Evolutionary conservation across 2,797 vertebrate species (phyloP).

Genomic region (Taeniopygia guttata): DNA sequence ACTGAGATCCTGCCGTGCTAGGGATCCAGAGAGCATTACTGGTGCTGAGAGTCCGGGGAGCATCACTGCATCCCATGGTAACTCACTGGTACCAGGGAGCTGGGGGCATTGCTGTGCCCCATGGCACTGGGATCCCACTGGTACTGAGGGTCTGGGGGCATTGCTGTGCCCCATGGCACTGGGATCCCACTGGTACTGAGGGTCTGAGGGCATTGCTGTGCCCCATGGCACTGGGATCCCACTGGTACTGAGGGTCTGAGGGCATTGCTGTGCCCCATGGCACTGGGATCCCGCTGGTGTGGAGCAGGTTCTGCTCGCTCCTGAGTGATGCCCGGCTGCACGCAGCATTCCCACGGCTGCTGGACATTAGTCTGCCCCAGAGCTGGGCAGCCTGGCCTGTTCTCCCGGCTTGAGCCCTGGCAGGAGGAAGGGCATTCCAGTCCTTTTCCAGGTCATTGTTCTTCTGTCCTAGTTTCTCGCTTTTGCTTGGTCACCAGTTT

Average conservation of each 20-base stretch:
- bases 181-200: accelerated
- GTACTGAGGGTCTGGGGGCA: no score
- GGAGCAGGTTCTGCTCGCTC: accelerated
- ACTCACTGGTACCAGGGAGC: accelerated
- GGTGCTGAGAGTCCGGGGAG: not conserved
- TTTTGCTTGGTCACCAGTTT: not conserved
- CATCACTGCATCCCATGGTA: not conserved
- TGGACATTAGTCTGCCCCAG: not conserved
- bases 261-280: not conserved
- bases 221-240: not conserved
- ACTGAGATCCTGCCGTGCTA: not conserved
- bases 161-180: not conserved
- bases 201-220: not conserved
- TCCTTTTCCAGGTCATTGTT: slow-evolving; percentile 11
- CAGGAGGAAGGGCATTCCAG: not conserved
- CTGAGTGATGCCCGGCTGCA: not conserved
- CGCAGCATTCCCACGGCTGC: not conserved
- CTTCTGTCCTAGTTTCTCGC: not conserved
- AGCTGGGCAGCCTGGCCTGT: not conserved
- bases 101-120: not conserved
- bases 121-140: not conserved
- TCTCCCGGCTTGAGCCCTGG: not conserved
- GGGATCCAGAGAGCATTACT: not conserved
- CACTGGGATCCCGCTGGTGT: accelerated
- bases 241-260: not conserved